phyloP scores from a whole-genome alignment of 2,888 invertebrate genomes.

The Archips xylosteana region DNA sequence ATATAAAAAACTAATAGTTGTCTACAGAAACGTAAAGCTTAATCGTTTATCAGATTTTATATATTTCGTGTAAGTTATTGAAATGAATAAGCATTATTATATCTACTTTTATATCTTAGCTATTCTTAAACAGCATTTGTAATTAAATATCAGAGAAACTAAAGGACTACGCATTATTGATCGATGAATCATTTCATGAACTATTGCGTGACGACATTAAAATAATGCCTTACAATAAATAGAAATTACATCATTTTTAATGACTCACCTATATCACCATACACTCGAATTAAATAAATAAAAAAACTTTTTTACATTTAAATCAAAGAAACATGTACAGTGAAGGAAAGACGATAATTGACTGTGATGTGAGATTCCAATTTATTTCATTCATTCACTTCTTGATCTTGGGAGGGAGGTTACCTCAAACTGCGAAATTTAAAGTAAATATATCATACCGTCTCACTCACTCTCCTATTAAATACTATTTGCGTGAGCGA shows the following conservation, averaged over 20 bases:
- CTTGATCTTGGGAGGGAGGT: not conserved
- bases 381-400: constrained; percentile 12
- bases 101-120: no score
- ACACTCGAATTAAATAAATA: not conserved
- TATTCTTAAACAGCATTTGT: no score
- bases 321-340: constrained; percentile 1
- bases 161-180: not conserved
- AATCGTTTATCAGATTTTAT: no score
- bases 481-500: no score
- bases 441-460: no score
- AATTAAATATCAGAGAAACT: no score
- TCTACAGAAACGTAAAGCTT: no score
- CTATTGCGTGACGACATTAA: not conserved
- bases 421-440: no score
- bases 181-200: not conserved
- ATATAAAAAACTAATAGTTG: no score
- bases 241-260: not conserved
- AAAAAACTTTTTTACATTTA: constrained; percentile 19
- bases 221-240: not conserved
- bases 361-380: constrained; percentile 5
- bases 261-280: not conserved
- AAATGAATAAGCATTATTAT: no score
- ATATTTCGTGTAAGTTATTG: no score
- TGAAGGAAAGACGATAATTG: not conserved
- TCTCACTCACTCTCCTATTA: not conserved